A percentile compares a stretch with the other conserved stretches of the same genome.
phyloP scores from a whole-genome alignment of 2,888 invertebrate species.

The Morpho achilles region DNA sequence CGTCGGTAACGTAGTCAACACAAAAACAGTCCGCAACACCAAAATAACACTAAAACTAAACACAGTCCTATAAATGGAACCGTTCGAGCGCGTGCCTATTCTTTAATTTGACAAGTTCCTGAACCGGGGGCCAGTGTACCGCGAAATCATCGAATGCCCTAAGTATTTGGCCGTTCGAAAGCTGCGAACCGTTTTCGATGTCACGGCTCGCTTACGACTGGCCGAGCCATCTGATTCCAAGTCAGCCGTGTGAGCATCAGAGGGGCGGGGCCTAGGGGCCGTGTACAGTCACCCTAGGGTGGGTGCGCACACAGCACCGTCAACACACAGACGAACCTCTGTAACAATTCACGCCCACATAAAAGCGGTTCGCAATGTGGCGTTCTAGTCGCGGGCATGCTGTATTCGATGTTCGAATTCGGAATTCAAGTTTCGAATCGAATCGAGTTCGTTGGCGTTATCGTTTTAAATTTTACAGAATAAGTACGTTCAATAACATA shows the following conservation, averaged over 20 bases:
- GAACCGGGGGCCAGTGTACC: slow-evolving; percentile 66
- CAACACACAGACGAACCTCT: slow-evolving; percentile 49
- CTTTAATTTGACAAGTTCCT: slow-evolving; percentile 72
- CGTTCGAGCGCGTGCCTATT: slow-evolving; percentile 51
- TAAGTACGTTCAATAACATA: slow-evolving; percentile 8
- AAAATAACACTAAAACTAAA: slow-evolving; percentile 51
- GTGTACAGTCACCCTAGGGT: slow-evolving; percentile 46
- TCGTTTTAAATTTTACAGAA: slow-evolving; percentile 27
- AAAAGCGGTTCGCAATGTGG: slow-evolving; percentile 24
- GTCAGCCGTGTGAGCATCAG: slow-evolving; percentile 77
- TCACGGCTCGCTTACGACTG: slow-evolving; percentile 77
- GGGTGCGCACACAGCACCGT: slow-evolving; percentile 51
- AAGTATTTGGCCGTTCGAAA: slow-evolving; percentile 60
- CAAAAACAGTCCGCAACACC: slow-evolving; percentile 28
- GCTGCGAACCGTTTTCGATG: slow-evolving; percentile 75
- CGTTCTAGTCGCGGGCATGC: slow-evolving; percentile 27
- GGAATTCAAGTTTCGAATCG: slow-evolving; percentile 29
- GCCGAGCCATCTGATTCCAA: slow-evolving; percentile 78
- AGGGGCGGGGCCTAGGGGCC: slow-evolving; percentile 65
- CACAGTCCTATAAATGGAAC: slow-evolving; percentile 52
- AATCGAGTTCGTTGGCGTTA: slow-evolving; percentile 33
- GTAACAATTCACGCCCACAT: slow-evolving; percentile 24
- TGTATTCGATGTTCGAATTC: slow-evolving; percentile 34
- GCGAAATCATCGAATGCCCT: slow-evolving; percentile 73
- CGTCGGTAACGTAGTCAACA: slow-evolving; percentile 35